Conservation (phyloP, 1,140 invertebrate species). For the Hetaerina americana region DNA sequence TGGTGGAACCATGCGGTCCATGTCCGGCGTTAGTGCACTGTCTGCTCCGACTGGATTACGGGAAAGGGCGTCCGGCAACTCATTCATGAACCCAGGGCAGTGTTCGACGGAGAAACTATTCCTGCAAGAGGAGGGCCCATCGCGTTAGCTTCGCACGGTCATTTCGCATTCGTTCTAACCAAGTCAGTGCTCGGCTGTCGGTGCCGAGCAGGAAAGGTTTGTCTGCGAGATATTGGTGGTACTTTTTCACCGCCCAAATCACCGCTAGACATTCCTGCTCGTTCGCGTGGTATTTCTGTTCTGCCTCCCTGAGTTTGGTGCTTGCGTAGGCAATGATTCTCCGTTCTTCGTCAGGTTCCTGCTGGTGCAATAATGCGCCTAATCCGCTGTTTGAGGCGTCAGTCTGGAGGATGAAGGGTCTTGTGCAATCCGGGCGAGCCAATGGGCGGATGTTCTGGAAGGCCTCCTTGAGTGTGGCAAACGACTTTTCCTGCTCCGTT, state of each 20-base stretch:
- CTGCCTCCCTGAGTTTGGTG: not conserved
- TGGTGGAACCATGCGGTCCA: not conserved
- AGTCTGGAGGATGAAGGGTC: conserved; percentile 17
- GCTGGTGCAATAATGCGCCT: conserved; percentile 17
- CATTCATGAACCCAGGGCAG: conserved; percentile 17
- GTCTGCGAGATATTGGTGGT: conserved; percentile 21
- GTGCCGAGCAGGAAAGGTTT: conserved; percentile 20
- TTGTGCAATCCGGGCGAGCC: not conserved
- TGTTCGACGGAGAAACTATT: conserved; percentile 19
- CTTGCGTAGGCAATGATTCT: not conserved
- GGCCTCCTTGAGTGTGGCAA: not conserved
- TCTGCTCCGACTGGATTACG: not conserved
- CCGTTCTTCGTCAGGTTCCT: conserved; percentile 1
- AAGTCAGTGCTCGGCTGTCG: conserved; percentile 18
- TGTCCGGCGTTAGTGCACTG: not conserved
- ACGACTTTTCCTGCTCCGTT: not conserved
- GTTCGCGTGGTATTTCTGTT: not conserved
- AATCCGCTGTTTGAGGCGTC: conserved; percentile 16
- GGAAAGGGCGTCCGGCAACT: conserved; percentile 17
- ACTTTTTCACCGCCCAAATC: conserved; percentile 23
- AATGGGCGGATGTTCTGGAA: not conserved
- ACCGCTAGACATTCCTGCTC: not conserved
- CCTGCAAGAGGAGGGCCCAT: conserved; percentile 20
- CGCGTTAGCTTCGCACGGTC: conserved; percentile 19
- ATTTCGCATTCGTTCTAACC: conserved; percentile 17